Evolutionary conservation across 1,140 invertebrate genomes (phyloP), one percentile per base, ranked within the genome.

Genomic region (Drosophila parabipectinata): DNA sequence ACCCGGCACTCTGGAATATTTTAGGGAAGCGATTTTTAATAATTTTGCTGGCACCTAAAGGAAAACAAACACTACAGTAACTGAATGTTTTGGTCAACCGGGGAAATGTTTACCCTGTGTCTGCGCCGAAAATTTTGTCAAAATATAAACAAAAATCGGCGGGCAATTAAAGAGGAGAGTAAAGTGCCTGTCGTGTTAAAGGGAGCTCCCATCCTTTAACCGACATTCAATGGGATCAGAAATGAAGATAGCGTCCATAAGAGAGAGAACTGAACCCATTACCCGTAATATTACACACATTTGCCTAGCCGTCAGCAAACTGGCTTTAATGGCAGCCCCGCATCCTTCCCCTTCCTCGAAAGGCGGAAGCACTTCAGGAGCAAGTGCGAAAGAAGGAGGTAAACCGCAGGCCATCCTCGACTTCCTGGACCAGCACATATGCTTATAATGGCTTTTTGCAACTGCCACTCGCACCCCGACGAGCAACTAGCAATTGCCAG

Each of bases 391-490:
- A 44, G 41, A 44, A 44, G 37, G 53, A 39, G 24, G 53, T 24
- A 18, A 14, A 12, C 8, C 15, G 30, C 41, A 37, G 41, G 15
- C 41, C 41, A 6, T 44, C 41, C 26, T 37, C 51, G n/a, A 54
- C 52, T 41, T 58, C 37, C 63, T 14, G 48, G 63, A 60, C 60
- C 53, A 53, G 50, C 79, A 87, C 83, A 87, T 87, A 87, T 87
- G 82, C 68, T 87, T 82, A 72, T 88, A 87, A 87, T 87, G 79
- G 75, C 67, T 67, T 77, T 79, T 87, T 76, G 63, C 85, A 82
- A 83, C 79, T 59, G 83, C 79, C 82, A 71, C 66, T 68, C 66
- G 47, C 47, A 47, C 24, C 44, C 39, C 15, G 18, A 44, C 41
- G 15, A 44, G 41, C 48, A 44, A 67, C 62, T 41, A 18, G 44